A percentile compares a stretch with the other conserved stretches of the same genome.
Evolutionary conservation across 2,797 vertebrate genomes (phyloP).

Genomic region (Acrossocheilus wenchowensis): DNA sequence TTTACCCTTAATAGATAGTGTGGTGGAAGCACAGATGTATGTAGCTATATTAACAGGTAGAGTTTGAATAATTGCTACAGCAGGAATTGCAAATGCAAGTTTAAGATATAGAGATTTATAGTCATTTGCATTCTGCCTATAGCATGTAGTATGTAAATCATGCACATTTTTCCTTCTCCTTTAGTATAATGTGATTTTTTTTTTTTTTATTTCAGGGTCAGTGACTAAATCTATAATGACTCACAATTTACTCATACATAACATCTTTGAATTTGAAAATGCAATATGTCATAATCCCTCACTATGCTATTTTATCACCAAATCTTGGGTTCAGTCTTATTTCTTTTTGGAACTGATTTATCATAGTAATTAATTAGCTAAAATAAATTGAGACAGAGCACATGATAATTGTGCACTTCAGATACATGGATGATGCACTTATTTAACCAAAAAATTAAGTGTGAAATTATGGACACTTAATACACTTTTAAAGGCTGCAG

Average conservation of each 20-base stretch:
- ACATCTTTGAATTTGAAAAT: neutral
- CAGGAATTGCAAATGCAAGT: slow-evolving; percentile 33
- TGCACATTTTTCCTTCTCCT: slow-evolving; percentile 9
- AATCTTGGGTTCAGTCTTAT: neutral
- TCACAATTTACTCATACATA: neutral
- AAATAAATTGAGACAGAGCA: neutral
- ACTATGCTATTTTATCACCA: neutral
- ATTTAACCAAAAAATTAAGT: slow-evolving; percentile 5
- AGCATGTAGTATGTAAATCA: slow-evolving; percentile 9
- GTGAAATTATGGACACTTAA: neutral
- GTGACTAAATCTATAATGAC: slow-evolving; percentile 22
- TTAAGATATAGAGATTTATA: slow-evolving; percentile 27
- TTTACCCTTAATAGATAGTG: slow-evolving; percentile 37
- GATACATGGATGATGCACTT: neutral
- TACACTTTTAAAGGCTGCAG: neutral
- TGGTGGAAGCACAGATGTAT: slow-evolving; percentile 11
- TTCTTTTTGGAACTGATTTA: neutral
- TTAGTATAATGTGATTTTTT: slow-evolving; percentile 36
- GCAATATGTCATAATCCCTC: neutral
- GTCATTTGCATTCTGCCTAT: slow-evolving; percentile 4
- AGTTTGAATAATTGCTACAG: slow-evolving; percentile 23
- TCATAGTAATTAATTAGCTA: neutral
- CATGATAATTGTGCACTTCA: neutral
- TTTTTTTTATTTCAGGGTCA: slow-evolving; percentile 34
- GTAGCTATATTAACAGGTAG: slow-evolving; percentile 1